Conservation (phyloP, 2,888 invertebrate genomes). For the Vandiemenella viatica region DNA sequence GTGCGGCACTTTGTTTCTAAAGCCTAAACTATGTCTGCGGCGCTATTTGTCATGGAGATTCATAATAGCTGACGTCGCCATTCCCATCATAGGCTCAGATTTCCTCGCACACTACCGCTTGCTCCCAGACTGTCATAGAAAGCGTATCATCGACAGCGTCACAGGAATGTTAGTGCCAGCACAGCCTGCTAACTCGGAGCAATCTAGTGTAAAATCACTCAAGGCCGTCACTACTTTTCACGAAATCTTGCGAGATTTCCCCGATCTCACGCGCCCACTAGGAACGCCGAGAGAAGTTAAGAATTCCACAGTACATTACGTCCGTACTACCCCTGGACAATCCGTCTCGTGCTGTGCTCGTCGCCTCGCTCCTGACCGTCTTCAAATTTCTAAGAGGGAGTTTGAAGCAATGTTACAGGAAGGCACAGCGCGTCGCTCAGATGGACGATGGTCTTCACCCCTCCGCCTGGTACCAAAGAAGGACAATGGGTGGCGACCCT, state of each 20-base stretch:
- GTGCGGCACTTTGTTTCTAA: neutral
- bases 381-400: constrained; percentile 19
- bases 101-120: no score
- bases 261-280: neutral
- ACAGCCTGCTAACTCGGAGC: no score
- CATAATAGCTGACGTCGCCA: neutral
- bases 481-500: constrained; percentile 22
- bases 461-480: constrained; percentile 22
- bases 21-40: neutral
- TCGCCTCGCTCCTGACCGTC: constrained; percentile 21
- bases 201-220: neutral
- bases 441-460: constrained; percentile 23
- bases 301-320: neutral
- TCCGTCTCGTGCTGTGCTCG: constrained; percentile 21
- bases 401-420: constrained; percentile 21
- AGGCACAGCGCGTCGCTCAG: constrained; percentile 21
- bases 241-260: neutral
- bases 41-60: no score
- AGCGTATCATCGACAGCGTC: no score
- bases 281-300: neutral
- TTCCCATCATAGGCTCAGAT: neutral
- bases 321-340: constrained; percentile 17
- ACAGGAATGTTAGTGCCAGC: no score
- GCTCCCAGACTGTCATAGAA: no score
- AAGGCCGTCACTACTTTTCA: constrained; percentile 10